Conservation (phyloP, 2,113 vertebrate genomes). For the Microcebus murinus region DNA sequence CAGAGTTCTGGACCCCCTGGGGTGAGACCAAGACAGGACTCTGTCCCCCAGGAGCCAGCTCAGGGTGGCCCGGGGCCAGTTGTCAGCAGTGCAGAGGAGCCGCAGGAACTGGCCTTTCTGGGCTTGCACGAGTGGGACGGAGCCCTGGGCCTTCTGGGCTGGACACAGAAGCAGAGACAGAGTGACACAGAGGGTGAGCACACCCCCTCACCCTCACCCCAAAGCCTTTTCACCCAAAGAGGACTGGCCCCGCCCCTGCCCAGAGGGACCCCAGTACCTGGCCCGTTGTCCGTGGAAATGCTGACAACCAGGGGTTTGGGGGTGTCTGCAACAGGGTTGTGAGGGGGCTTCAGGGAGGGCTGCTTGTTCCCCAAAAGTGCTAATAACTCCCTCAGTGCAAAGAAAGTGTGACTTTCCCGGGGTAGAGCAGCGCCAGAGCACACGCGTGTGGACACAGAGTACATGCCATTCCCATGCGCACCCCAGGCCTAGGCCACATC, state of each 20-base stretch:
- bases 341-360: background rate
- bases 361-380: background rate
- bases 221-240: background rate
- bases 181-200: no score
- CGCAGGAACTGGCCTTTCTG: constrained; percentile 57
- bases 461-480: accelerated
- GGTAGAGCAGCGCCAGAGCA: no score
- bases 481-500: accelerated
- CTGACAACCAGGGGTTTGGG: constrained; percentile 43
- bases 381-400: background rate
- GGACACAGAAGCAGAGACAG: background rate
- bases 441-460: background rate
- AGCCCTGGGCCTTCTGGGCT: background rate
- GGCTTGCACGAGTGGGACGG: background rate
- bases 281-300: accelerated
- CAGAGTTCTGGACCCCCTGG: background rate
- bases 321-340: constrained; percentile 57
- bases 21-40: background rate
- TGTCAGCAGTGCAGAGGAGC: constrained; percentile 50
- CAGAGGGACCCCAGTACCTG: constrained; percentile 29
- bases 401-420: background rate
- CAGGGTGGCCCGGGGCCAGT: background rate
- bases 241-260: accelerated
- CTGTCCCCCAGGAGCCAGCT: constrained; percentile 58
- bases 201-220: background rate